These are phyloP conservation scores for Acronicta psi DNA, from an alignment of 2,888 invertebrate genomes.

Conservation along the genomic window DNA sequence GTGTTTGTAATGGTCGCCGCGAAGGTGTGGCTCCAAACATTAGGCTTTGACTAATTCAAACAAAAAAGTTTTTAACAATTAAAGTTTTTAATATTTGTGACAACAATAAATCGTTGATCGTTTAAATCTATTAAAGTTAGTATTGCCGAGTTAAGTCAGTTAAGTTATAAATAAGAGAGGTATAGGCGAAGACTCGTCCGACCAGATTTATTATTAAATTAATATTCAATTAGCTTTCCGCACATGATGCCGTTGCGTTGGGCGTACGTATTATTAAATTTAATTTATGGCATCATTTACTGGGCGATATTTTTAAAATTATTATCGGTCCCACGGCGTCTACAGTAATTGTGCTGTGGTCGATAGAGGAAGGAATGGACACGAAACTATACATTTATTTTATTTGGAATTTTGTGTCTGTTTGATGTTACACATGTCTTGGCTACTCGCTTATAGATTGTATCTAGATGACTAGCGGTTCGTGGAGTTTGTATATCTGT, in stretches of 20 bases:
- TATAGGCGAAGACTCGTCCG: slow-evolving; percentile 74
- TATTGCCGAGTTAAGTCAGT: slow-evolving; percentile 78
- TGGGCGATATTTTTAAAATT: slow-evolving; percentile 86
- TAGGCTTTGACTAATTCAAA: slow-evolving; percentile 65
- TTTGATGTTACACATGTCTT: slow-evolving; percentile 24
- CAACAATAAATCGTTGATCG: slow-evolving; percentile 64
- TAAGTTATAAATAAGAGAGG: slow-evolving; percentile 82
- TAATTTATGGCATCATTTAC: slow-evolving; percentile 88
- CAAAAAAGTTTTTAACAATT: slow-evolving; percentile 53
- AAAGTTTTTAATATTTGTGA: slow-evolving; percentile 50
- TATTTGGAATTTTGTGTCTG: slow-evolving; percentile 26
- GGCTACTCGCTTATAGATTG: slow-evolving; percentile 18
- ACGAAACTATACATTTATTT: slow-evolving; percentile 43
- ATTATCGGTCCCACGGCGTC: slow-evolving; percentile 80
- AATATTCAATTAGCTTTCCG: slow-evolving; percentile 89
- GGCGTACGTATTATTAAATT: slow-evolving; percentile 88
- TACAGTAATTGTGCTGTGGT: slow-evolving; percentile 77
- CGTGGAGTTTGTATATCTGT: slow-evolving; percentile 34
- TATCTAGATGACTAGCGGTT: slow-evolving; percentile 30
- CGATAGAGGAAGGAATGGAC: slow-evolving; percentile 68
- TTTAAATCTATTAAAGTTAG: slow-evolving; percentile 65
- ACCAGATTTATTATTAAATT: slow-evolving; percentile 88
- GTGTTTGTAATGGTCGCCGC: slow-evolving; percentile 81
- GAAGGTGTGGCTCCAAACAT: slow-evolving; percentile 78
- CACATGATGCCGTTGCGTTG: slow-evolving; percentile 85